Percentiles rank a stretch among this genome's conserved stretches.
phyloP scores from a whole-genome alignment of 2,797 vertebrate genomes.

The Streptopelia turtur region DNA sequence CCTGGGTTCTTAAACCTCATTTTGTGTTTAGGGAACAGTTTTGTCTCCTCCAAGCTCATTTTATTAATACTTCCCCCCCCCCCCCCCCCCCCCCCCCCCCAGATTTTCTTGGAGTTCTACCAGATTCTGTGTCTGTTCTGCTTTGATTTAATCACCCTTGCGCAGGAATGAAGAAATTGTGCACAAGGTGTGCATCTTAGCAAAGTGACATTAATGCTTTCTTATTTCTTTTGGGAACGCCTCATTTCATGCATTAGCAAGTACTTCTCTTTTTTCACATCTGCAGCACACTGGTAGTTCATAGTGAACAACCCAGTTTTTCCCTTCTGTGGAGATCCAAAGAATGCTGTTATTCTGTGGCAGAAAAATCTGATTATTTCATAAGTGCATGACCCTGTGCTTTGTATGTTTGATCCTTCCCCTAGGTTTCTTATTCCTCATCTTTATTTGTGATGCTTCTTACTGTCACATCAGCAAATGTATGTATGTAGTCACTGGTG shows the following conservation, averaged over 20 bases:
- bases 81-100: too few species aligned
- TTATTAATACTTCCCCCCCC: background rate
- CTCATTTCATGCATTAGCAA: background rate
- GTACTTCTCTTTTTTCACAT: background rate
- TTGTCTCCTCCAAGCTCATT: background rate
- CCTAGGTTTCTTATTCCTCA: background rate
- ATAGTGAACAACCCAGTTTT: background rate
- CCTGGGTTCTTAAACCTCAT: background rate
- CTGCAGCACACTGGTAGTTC: background rate
- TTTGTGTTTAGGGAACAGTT: background rate
- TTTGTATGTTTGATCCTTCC: background rate
- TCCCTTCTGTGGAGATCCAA: background rate
- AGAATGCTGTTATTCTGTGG: background rate
- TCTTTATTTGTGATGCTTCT: slow-evolving; percentile 12
- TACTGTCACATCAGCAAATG: background rate
- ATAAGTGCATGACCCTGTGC: background rate
- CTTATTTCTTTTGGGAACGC: background rate
- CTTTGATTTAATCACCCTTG: background rate
- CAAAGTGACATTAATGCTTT: background rate
- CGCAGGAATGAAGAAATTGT: background rate
- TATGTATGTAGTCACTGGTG: background rate
- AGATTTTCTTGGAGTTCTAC: background rate
- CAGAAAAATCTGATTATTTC: background rate
- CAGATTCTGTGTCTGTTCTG: background rate
- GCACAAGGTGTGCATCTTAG: background rate